Percentiles rank a stretch among this genome's conserved stretches.
Conservation (phyloP, 2,113 vertebrate species). For the Neolamprologus ventralis region DNA sequence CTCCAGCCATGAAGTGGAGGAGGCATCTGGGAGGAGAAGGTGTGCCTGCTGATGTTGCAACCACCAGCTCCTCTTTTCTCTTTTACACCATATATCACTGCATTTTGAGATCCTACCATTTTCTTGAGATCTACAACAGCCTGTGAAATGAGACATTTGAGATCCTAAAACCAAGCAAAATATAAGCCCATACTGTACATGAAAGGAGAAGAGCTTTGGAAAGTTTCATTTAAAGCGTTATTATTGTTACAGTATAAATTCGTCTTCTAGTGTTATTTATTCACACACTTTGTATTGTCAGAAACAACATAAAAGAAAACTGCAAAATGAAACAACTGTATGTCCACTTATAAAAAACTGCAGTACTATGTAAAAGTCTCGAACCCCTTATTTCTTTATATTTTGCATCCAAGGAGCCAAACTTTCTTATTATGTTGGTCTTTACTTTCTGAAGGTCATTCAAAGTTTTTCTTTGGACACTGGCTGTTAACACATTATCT, state of each 20-base stretch:
- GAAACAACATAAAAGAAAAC: not conserved
- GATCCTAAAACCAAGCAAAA: not conserved
- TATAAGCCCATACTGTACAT: not conserved
- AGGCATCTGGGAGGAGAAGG: not conserved
- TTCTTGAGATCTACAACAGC: not conserved
- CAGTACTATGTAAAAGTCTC: not conserved
- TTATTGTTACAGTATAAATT: not conserved
- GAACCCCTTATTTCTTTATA: not conserved
- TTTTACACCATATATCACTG: not conserved
- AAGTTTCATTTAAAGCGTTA: not conserved
- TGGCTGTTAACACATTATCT: not conserved
- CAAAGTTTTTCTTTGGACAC: not conserved
- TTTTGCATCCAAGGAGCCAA: not conserved
- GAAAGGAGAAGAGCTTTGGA: not conserved
- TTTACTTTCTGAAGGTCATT: not conserved
- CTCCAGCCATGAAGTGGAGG: slow-evolving; percentile 39
- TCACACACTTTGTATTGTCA: not conserved
- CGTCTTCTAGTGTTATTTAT: not conserved
- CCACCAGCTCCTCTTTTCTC: not conserved
- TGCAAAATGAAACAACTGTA: not conserved
- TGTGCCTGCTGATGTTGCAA: slow-evolving; percentile 48
- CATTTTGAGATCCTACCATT: not conserved
- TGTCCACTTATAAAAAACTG: not conserved
- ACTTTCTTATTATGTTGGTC: not conserved
- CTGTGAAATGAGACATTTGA: not conserved